These are phyloP conservation scores for Hapalemur alaotrensis DNA, from an alignment of 2,797 vertebrate species.

Conservation along the genomic window DNA sequence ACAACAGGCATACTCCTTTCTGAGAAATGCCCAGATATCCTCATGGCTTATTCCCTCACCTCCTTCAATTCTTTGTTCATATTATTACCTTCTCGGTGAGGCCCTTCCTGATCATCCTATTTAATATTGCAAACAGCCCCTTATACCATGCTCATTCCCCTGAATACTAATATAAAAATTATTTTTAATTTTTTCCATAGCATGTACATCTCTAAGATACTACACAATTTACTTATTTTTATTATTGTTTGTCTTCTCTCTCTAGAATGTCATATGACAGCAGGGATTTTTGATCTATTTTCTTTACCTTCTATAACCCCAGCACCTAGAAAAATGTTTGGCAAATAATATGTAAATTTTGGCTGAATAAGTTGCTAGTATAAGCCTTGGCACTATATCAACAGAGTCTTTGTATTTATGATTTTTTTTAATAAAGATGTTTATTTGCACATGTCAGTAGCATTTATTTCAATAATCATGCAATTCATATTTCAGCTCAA, in stretches of 20 bases:
- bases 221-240: not conserved
- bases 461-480: not conserved
- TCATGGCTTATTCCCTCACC: not conserved
- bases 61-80: not conserved
- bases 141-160: not conserved
- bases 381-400: not conserved
- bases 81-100: not conserved
- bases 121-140: not conserved
- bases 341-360: not conserved
- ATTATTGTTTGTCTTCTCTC: not conserved
- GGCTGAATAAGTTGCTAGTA: not conserved
- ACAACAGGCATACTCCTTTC: not conserved
- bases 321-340: not conserved
- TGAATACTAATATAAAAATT: not conserved
- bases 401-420: not conserved
- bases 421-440: not conserved
- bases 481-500: not conserved
- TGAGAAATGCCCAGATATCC: too few species aligned
- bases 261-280: not conserved
- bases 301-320: not conserved
- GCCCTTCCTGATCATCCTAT: not conserved
- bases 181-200: not conserved
- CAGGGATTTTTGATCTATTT: not conserved
- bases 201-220: not conserved
- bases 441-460: not conserved